phyloP scores from a whole-genome alignment of 2,888 invertebrate species.

The Folsomia candida region DNA sequence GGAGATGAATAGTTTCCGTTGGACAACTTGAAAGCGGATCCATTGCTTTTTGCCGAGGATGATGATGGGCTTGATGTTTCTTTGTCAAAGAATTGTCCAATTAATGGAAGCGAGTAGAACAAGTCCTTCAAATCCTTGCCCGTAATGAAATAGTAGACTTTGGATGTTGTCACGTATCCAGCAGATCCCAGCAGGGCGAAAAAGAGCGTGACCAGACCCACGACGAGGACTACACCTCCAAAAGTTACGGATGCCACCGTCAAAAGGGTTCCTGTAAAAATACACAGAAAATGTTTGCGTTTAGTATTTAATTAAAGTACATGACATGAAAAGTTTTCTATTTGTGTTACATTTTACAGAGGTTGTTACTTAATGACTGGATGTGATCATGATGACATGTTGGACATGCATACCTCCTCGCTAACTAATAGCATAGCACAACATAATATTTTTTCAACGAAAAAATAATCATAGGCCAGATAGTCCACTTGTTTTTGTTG shows the following conservation, averaged over 20 bases:
- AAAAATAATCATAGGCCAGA: too few species aligned
- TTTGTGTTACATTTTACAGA: too few species aligned
- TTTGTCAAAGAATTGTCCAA: conserved; percentile 22
- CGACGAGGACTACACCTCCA: conserved; percentile 34
- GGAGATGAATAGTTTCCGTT: neutral
- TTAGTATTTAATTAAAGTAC: too few species aligned
- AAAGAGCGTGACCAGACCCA: conserved; percentile 30
- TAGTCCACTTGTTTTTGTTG: too few species aligned
- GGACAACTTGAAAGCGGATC: neutral
- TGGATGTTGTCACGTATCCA: conserved; percentile 33
- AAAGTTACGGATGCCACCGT: conserved; percentile 37
- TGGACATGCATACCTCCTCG: too few species aligned
- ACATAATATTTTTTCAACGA: too few species aligned
- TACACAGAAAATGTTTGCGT: too few species aligned
- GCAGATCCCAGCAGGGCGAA: conserved; percentile 28
- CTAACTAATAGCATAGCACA: too few species aligned
- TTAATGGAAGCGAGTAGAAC: conserved; percentile 26
- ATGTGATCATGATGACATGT: too few species aligned
- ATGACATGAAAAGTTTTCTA: too few species aligned
- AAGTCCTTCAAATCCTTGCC: conserved; percentile 14
- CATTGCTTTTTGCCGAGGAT: neutral
- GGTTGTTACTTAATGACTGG: too few species aligned
- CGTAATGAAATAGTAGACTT: conserved; percentile 32
- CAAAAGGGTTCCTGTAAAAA: conserved; percentile 38
- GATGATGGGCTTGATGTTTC: neutral